A percentile compares a stretch with the other conserved stretches of the same genome.
Conservation (phyloP, 1,140 invertebrate species). For the Archivesica marissinica region DNA sequence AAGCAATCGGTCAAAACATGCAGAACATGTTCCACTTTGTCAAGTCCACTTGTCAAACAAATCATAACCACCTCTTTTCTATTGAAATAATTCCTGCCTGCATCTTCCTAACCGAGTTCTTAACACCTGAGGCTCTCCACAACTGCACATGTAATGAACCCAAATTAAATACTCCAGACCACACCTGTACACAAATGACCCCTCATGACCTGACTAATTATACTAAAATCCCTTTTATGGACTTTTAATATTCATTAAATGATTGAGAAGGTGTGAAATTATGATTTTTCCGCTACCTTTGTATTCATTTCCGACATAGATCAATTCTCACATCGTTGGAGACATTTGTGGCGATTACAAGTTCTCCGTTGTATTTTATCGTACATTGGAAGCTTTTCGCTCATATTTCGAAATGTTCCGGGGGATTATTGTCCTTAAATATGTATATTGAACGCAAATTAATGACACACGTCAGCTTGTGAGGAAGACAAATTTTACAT, state of each 20-base stretch:
- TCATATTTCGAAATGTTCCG: slow-evolving; percentile 13
- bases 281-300: slow-evolving; percentile 4
- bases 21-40: slow-evolving; percentile 33
- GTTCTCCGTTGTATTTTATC: slow-evolving; percentile 16
- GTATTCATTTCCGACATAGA: background rate
- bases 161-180: slow-evolving; percentile 16
- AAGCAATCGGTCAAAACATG: background rate
- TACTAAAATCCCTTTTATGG: slow-evolving; percentile 22
- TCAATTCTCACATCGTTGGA: slow-evolving; percentile 4
- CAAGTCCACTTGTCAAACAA: slow-evolving; percentile 36
- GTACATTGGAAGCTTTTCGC: background rate
- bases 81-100: background rate
- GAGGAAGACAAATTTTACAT: background rate
- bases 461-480: slow-evolving; percentile 26
- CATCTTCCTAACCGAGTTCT: too few species aligned
- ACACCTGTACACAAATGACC: slow-evolving; percentile 39
- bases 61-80: background rate
- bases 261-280: slow-evolving; percentile 29
- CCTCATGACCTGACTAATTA: background rate
- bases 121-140: slow-evolving; percentile 16
- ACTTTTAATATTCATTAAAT: slow-evolving; percentile 30
- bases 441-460: slow-evolving; percentile 35
- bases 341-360: slow-evolving; percentile 33
- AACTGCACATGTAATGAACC: background rate
- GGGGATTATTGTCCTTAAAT: slow-evolving; percentile 7